phyloP scores from a whole-genome alignment of 1,140 invertebrate genomes.

The Listronotus bonariensis region DNA sequence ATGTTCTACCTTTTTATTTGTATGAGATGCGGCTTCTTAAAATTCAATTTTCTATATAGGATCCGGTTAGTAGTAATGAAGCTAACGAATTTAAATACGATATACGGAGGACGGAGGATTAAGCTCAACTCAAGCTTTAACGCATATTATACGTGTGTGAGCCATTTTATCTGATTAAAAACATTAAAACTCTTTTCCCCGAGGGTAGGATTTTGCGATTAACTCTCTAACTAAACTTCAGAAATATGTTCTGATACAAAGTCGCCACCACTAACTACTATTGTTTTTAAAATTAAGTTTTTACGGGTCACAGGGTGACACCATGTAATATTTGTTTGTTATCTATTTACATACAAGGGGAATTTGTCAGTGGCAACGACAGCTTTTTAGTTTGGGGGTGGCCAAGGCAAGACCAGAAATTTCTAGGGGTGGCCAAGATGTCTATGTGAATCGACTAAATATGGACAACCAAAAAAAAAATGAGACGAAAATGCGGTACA shows the following conservation, averaged over 20 bases:
- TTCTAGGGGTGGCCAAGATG: no score
- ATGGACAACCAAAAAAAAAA: no score
- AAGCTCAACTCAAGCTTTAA: constrained; percentile 13
- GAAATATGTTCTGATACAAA: constrained; percentile 16
- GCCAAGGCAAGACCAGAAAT: no score
- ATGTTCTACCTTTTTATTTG: not conserved
- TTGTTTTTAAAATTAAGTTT: no score
- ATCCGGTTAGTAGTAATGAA: constrained; percentile 14
- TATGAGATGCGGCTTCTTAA: not conserved
- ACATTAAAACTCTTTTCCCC: constrained; percentile 39
- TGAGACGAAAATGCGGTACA: no score
- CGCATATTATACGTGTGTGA: constrained; percentile 34
- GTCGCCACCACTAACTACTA: constrained; percentile 8
- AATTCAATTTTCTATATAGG: not conserved
- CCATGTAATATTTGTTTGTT: no score
- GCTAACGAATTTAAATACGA: constrained; percentile 11
- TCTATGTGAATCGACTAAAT: no score
- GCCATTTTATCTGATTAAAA: constrained; percentile 40
- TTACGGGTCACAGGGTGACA: no score
- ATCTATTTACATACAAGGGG: no score
- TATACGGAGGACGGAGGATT: constrained; percentile 5
- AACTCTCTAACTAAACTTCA: constrained; percentile 20
- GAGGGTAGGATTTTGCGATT: constrained; percentile 31
- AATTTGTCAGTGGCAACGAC: no score
- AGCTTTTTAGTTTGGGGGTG: no score